Conservation (phyloP, 2,888 invertebrate species). For the Venustoraphidia nigricollis region DNA sequence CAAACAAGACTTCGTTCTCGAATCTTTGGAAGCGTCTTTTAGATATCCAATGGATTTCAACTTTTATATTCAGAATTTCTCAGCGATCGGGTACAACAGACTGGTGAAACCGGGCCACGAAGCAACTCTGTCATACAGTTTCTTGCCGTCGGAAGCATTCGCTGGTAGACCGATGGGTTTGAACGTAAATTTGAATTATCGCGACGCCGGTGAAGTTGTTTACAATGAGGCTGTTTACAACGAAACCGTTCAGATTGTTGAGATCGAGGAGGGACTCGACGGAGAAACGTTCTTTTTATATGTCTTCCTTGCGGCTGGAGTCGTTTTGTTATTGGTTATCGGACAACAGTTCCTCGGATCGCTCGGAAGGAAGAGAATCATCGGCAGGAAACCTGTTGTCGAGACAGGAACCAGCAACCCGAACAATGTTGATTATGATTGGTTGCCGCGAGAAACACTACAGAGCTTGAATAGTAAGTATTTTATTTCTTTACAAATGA, state of each 20-base stretch:
- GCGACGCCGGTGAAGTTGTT: slow-evolving; percentile 52
- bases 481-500: slow-evolving; percentile 3
- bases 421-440: slow-evolving; percentile 92
- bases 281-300: slow-evolving; percentile 98
- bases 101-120: slow-evolving; percentile 83
- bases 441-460: slow-evolving; percentile 88
- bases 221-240: slow-evolving; percentile 90
- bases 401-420: slow-evolving; percentile 86
- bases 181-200: slow-evolving; percentile 82
- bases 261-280: slow-evolving; percentile 92
- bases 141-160: slow-evolving; percentile 90
- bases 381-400: slow-evolving; percentile 43
- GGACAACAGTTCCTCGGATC: slow-evolving; percentile 80
- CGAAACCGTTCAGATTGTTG: slow-evolving; percentile 90
- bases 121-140: slow-evolving; percentile 88
- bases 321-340: slow-evolving; percentile 70
- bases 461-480: slow-evolving; percentile 61
- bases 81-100: slow-evolving; percentile 73
- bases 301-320: slow-evolving; percentile 81
- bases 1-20: slow-evolving; percentile 75
- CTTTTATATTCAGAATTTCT: slow-evolving; percentile 97
- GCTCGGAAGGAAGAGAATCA: slow-evolving; percentile 55
- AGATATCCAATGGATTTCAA: slow-evolving; percentile 98
- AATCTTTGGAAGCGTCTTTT: slow-evolving; percentile 93
- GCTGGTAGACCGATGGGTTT: slow-evolving; percentile 94